phyloP scores from a whole-genome alignment of 1,140 invertebrate species.

The Holotrichia oblita region DNA sequence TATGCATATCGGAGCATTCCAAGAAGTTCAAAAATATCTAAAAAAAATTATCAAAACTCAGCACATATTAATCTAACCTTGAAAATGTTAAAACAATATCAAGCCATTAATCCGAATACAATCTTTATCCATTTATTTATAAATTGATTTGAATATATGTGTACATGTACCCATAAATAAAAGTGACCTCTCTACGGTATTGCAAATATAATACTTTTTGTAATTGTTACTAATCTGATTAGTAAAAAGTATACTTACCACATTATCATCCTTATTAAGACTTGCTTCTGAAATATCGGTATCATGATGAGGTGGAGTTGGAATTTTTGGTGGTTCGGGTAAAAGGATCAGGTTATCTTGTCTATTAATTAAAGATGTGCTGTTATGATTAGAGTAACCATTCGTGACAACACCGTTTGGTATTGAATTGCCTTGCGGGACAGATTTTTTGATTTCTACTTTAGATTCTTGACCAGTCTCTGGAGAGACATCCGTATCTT shows the following conservation, averaged over 20 bases:
- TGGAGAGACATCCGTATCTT: slow-evolving; percentile 46
- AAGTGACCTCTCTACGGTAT: no score
- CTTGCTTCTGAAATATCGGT: not conserved
- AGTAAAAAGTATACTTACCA: not conserved
- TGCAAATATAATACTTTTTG: no score
- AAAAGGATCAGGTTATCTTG: slow-evolving; percentile 70
- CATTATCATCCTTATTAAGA: slow-evolving; percentile 1
- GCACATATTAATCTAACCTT: not conserved
- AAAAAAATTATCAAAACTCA: no score
- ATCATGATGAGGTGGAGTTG: slow-evolving; percentile 10
- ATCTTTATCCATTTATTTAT: not conserved
- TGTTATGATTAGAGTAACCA: slow-evolving; percentile 47
- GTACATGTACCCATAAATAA: not conserved
- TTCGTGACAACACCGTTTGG: slow-evolving; percentile 46
- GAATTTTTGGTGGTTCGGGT: slow-evolving; percentile 65
- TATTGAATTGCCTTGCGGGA: slow-evolving; percentile 59
- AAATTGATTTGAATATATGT: not conserved
- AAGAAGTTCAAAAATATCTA: no score
- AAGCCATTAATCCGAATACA: not conserved
- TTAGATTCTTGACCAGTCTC: slow-evolving; percentile 41
- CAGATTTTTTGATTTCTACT: slow-evolving; percentile 44
- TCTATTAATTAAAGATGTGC: slow-evolving; percentile 63
- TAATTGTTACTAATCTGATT: no score
- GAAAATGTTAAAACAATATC: not conserved
- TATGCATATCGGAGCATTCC: no score